Conservation (phyloP, 2,888 invertebrate genomes). For the Lucinisca nassula region DNA sequence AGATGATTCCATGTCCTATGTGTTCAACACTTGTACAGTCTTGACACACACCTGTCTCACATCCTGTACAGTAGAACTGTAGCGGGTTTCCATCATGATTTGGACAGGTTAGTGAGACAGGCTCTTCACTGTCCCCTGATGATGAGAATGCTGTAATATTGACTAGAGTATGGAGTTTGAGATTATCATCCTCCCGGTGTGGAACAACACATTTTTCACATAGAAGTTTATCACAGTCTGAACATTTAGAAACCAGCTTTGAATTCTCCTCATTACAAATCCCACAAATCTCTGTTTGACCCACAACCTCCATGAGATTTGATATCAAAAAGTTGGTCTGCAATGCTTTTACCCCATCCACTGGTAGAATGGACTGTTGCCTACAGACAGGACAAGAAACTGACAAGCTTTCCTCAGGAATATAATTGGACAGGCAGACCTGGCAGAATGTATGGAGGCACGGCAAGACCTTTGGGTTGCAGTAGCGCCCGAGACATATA, state of each 20-base stretch:
- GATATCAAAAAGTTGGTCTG: constrained; percentile 88
- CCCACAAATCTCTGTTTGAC: constrained; percentile 80
- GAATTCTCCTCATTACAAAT: constrained; percentile 78
- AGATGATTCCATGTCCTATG: constrained; percentile 88
- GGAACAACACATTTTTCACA: constrained; percentile 84
- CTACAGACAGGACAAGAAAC: constrained; percentile 89
- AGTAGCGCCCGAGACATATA: constrained; percentile 87
- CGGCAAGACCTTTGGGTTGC: constrained; percentile 88
- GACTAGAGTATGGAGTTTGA: constrained; percentile 78
- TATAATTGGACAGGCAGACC: constrained; percentile 88
- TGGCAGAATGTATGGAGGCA: constrained; percentile 89
- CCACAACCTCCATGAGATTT: constrained; percentile 88
- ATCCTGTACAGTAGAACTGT: constrained; percentile 88
- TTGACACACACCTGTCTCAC: constrained; percentile 89
- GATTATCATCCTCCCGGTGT: constrained; percentile 78
- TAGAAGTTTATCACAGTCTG: constrained; percentile 84
- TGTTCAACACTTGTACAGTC: constrained; percentile 89
- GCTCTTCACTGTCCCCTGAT: constrained; percentile 75
- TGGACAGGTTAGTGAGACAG: constrained; percentile 84
- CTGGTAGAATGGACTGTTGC: constrained; percentile 89
- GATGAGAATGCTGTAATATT: constrained; percentile 81
- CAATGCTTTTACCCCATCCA: constrained; percentile 88
- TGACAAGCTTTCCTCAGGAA: constrained; percentile 89
- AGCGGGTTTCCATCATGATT: constrained; percentile 86
- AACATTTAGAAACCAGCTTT: constrained; percentile 84